phyloP scores from a whole-genome alignment of 2,113 vertebrate genomes.

The Campylorhamphus procurvoides region DNA sequence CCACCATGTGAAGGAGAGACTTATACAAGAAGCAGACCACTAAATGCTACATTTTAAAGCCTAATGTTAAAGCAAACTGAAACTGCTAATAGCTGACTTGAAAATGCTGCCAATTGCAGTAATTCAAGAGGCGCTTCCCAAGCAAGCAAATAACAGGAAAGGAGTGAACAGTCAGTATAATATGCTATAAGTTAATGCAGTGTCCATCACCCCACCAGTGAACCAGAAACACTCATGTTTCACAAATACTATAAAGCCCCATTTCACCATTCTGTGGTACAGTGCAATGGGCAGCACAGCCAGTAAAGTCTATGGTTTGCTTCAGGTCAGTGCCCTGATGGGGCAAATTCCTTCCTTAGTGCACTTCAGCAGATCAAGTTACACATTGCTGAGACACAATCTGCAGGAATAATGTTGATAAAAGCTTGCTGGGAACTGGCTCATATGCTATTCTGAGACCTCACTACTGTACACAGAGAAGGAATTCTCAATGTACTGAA shows the following conservation, averaged over 20 bases:
- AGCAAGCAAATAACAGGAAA: neutral
- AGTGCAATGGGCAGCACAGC: neutral
- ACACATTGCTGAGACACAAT: neutral
- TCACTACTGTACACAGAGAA: neutral
- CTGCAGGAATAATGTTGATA: neutral
- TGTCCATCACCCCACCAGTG: neutral
- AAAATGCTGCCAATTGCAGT: neutral
- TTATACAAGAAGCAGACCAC: neutral
- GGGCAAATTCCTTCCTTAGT: neutral
- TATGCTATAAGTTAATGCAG: neutral
- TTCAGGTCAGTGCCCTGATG: neutral
- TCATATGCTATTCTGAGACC: constrained; percentile 11
- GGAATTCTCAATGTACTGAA: neutral
- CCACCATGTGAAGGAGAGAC: accelerated
- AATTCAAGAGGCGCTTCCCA: neutral
- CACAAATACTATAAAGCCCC: neutral
- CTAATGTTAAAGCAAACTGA: neutral
- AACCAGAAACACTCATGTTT: neutral
- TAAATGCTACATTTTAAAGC: neutral
- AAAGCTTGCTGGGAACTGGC: constrained; percentile 22
- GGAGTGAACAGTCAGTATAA: neutral
- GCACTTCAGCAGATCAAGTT: neutral
- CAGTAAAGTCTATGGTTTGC: neutral
- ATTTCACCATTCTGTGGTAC: neutral
- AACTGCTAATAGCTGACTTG: neutral